A percentile compares a stretch with the other conserved stretches of the same genome.
phyloP scores from a whole-genome alignment of 1,140 invertebrate genomes.

The Oryctes rhinoceros region DNA sequence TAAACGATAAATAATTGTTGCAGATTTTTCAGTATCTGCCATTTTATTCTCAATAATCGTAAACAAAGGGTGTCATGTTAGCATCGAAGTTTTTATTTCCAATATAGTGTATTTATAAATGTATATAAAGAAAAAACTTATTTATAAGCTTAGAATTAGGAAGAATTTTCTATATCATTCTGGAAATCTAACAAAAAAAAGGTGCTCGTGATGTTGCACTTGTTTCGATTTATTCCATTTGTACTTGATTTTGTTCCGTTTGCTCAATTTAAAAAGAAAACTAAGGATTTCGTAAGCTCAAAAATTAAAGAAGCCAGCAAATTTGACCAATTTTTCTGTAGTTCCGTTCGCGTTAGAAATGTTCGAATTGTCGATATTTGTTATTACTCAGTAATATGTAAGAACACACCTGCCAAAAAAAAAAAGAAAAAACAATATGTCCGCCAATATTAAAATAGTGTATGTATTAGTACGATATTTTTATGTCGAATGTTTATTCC shows the following conservation, averaged over 20 bases:
- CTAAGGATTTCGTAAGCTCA: conserved; percentile 7
- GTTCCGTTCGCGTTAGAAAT: not conserved
- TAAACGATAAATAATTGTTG: not conserved
- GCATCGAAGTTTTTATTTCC: not conserved
- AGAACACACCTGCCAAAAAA: conserved; percentile 30
- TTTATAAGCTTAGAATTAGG: conserved; percentile 25
- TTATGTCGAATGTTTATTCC: conserved; percentile 30
- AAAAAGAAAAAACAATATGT: not conserved
- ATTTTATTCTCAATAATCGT: not conserved
- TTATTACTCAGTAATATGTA: conserved; percentile 11
- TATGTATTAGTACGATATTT: not conserved
- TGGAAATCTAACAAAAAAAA: not conserved
- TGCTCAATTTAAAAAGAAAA: conserved; percentile 13
- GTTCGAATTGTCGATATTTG: not conserved
- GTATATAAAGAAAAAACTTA: conserved; percentile 3
- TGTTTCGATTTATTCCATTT: not conserved
- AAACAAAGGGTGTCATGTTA: not conserved
- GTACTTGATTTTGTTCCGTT: not conserved
- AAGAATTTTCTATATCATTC: conserved; percentile 21
- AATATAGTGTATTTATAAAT: not conserved
- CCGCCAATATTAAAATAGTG: conserved; percentile 17
- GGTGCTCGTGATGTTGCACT: not conserved
- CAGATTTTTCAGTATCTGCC: not conserved
- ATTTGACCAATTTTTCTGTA: conserved; percentile 19
- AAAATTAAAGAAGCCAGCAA: not conserved